Evolutionary conservation across 2,888 invertebrate genomes (phyloP).

Genomic region (Rotaria macrura): DNA sequence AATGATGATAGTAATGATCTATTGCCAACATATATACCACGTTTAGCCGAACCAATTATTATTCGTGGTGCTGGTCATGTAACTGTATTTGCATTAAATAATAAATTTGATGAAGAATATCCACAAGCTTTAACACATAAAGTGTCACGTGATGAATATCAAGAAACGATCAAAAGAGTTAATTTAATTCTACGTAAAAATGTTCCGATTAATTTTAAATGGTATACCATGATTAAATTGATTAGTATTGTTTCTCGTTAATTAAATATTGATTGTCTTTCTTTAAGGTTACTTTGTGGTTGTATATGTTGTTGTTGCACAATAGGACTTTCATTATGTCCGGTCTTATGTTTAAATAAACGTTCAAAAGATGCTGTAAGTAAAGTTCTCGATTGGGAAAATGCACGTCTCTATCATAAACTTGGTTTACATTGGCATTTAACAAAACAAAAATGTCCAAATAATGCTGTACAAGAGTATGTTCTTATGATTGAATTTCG

Average conservation of each 20-base stretch:
- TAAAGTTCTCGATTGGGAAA: constrained; percentile 31
- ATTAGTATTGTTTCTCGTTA: not conserved
- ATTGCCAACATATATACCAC: not conserved
- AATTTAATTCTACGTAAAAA: constrained; percentile 30
- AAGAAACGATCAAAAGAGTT: constrained; percentile 27
- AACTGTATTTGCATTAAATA: constrained; percentile 30
- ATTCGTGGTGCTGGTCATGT: constrained; percentile 29
- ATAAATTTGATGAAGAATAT: constrained; percentile 31
- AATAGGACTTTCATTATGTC: constrained; percentile 29
- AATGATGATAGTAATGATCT: constrained; percentile 1
- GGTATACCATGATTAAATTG: not conserved
- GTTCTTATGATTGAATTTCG: constrained; percentile 32
- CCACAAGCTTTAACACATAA: constrained; percentile 26
- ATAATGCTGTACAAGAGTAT: constrained; percentile 31
- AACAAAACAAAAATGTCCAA: constrained; percentile 26
- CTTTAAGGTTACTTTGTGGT: constrained; percentile 23
- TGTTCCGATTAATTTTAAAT: constrained; percentile 32
- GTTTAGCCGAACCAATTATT: constrained; percentile 28
- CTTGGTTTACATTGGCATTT: constrained; percentile 29
- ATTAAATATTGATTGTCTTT: too few species aligned
- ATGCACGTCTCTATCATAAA: constrained; percentile 29
- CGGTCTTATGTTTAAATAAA: constrained; percentile 30
- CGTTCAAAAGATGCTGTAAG: constrained; percentile 27
- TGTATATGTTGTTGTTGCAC: constrained; percentile 34
- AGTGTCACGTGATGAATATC: constrained; percentile 29